A percentile compares a stretch with the other conserved stretches of the same genome.
These are phyloP conservation scores for Adelphocoris suturalis DNA, from an alignment of 2,888 invertebrate genomes.

Conservation along the genomic window DNA sequence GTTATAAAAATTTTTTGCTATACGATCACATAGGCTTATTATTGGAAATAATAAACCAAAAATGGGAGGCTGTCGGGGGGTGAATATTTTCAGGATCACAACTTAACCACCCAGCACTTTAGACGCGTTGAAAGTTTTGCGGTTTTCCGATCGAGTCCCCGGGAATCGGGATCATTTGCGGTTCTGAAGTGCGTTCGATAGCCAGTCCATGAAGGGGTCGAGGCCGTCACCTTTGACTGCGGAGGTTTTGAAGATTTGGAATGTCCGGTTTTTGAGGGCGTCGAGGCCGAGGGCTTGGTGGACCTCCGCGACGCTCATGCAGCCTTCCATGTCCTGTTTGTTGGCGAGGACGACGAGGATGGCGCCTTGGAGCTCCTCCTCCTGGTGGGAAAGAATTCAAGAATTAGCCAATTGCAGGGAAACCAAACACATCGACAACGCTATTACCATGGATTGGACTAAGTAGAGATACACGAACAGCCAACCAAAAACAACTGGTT, in stretches of 20 bases:
- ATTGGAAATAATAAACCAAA: too few relatives aligned
- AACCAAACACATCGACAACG: too few relatives aligned
- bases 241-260: slow-evolving; percentile 99
- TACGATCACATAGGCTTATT: too few relatives aligned
- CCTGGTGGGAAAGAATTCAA: slow-evolving; percentile 85
- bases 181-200: slow-evolving; percentile 92
- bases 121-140: slow-evolving; percentile 31
- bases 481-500: too few relatives aligned
- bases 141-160: background rate
- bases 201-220: slow-evolving; percentile 99
- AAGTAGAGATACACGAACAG: too few relatives aligned
- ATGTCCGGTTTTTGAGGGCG: slow-evolving; percentile 96
- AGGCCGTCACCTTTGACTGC: slow-evolving; percentile 98
- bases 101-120: slow-evolving; percentile 34
- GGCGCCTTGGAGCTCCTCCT: slow-evolving; percentile 97
- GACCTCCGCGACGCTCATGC: slow-evolving; percentile 97
- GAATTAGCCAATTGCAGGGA: too few relatives aligned
- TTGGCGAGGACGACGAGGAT: slow-evolving; percentile 98
- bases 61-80: too few relatives aligned
- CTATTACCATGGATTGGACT: too few relatives aligned
- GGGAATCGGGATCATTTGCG: slow-evolving; percentile 87
- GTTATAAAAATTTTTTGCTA: too few relatives aligned
- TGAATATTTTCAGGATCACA: too few relatives aligned
- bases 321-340: slow-evolving; percentile 99
- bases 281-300: slow-evolving; percentile 97